A percentile compares a stretch with the other conserved stretches of the same genome.
phyloP scores from a whole-genome alignment of 1,140 invertebrate species.

The Calephelis nemesis region DNA sequence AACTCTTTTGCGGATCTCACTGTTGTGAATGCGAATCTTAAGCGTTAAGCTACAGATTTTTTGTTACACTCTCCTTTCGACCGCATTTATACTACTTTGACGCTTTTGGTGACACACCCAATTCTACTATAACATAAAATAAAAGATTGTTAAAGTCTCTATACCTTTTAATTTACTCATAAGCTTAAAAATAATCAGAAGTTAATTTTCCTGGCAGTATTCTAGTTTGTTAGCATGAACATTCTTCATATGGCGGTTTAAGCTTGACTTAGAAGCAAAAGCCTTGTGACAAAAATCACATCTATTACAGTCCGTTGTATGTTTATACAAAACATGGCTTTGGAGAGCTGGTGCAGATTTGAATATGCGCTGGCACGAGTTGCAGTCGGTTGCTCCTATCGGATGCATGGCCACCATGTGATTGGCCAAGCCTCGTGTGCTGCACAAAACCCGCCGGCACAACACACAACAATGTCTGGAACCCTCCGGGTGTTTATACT shows the following conservation, averaged over 20 bases:
- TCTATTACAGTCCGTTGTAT: constrained; percentile 35
- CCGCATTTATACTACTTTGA: too few species aligned
- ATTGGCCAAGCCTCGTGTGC: constrained; percentile 43
- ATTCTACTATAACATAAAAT: too few species aligned
- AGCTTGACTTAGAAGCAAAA: constrained; percentile 35
- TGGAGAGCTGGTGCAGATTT: constrained; percentile 44
- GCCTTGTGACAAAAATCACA: constrained; percentile 48
- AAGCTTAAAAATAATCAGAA: too few species aligned
- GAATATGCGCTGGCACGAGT: constrained; percentile 43
- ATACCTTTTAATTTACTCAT: too few species aligned
- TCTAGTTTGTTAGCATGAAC: constrained; percentile 3
- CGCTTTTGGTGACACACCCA: too few species aligned
- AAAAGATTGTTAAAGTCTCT: too few species aligned
- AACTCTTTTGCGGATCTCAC: too few species aligned
- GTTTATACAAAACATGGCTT: constrained; percentile 51
- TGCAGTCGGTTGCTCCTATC: constrained; percentile 40
- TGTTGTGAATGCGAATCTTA: too few species aligned
- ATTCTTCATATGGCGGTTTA: constrained; percentile 33
- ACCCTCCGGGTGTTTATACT: constrained; percentile 51
- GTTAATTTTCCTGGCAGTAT: background rate
- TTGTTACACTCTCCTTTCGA: too few species aligned
- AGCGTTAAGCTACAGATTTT: too few species aligned
- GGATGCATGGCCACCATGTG: constrained; percentile 50
- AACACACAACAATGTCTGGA: constrained; percentile 44
- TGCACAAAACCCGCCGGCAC: constrained; percentile 50